A percentile compares a stretch with the other conserved stretches of the same genome.
phyloP scores from a whole-genome alignment of 2,888 invertebrate species.

The Lasius platythorax region DNA sequence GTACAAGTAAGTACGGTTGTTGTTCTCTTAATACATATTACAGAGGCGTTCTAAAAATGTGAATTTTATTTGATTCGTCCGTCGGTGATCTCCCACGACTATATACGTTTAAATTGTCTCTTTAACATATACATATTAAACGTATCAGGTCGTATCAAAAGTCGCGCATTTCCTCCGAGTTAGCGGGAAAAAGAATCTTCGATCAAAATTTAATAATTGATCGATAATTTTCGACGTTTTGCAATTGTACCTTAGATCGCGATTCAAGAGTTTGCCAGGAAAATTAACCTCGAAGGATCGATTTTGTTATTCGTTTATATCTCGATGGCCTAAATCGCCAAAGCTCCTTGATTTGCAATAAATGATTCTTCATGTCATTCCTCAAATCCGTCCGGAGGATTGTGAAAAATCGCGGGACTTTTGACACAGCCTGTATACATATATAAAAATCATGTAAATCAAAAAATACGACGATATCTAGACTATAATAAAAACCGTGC shows the following conservation, averaged over 20 bases:
- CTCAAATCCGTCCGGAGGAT: no score
- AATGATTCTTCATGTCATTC: not conserved
- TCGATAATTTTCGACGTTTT: not conserved
- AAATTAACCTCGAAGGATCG: not conserved
- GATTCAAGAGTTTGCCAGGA: not conserved
- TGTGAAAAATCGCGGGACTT: not conserved
- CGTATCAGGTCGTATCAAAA: conserved; percentile 6
- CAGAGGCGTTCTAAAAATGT: conserved; percentile 63
- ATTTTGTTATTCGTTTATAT: conserved; percentile 11
- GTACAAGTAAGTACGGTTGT: conserved; percentile 71
- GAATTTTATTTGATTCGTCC: conserved; percentile 63
- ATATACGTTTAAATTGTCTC: conserved; percentile 55
- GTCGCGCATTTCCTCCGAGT: not conserved
- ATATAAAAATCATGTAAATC: conserved; percentile 10
- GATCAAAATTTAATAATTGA: not conserved
- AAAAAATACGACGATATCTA: conserved; percentile 9
- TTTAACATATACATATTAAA: conserved; percentile 59
- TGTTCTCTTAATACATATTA: conserved; percentile 57
- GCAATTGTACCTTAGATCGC: not conserved
- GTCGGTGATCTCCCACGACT: conserved; percentile 58
- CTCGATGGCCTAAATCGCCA: not conserved
- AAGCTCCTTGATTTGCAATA: not conserved
- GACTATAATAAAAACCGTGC: conserved; percentile 8
- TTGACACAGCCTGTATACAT: not conserved
- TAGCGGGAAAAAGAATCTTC: not conserved